These are phyloP conservation scores for Sciurus vulgaris DNA, from an alignment of 2,797 vertebrate genomes.

Conservation along the genomic window DNA sequence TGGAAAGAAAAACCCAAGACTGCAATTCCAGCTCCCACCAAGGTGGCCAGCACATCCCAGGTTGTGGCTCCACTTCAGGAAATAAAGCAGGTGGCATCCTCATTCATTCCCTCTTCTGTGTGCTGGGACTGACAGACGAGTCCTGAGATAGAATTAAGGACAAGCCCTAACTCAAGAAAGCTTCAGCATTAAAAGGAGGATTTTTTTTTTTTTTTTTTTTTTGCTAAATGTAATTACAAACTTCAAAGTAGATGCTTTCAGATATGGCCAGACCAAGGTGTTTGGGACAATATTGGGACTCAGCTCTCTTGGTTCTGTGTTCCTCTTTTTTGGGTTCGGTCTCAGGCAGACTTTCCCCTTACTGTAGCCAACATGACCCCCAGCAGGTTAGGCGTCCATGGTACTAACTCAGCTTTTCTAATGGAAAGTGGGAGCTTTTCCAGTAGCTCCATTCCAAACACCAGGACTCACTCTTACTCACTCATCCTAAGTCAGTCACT, in stretches of 20 bases:
- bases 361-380: not conserved
- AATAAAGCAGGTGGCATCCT: conserved; percentile 72
- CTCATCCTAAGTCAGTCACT: not conserved
- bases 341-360: not conserved
- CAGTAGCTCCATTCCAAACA: not conserved
- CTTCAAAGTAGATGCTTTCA: conserved; percentile 33
- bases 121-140: conserved; percentile 14
- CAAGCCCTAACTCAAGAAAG: not conserved
- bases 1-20: not conserved
- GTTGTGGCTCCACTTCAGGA: conserved; percentile 62
- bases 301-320: not conserved
- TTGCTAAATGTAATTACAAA: not conserved
- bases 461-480: not conserved
- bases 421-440: not conserved
- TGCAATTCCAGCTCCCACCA: not conserved
- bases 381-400: not conserved
- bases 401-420: not conserved
- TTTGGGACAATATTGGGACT: not conserved
- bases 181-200: not conserved
- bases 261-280: not conserved
- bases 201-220: not conserved
- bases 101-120: not conserved
- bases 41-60: not conserved
- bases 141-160: not conserved
- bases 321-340: not conserved